Evolutionary conservation across 2,797 vertebrate species (phyloP).

Genomic region (Spinus pinus): DNA sequence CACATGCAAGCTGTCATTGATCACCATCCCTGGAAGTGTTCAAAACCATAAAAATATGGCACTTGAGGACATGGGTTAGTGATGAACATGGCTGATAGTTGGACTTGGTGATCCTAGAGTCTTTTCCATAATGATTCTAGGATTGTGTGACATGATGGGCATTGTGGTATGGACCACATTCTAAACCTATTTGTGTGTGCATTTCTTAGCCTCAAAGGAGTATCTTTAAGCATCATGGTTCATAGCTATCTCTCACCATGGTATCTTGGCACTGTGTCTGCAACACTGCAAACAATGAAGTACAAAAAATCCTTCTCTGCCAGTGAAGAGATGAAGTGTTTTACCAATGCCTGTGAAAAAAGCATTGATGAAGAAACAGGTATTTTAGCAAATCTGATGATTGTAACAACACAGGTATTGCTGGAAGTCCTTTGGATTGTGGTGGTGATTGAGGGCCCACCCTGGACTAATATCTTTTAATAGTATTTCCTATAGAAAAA

Average conservation of each 20-base stretch:
- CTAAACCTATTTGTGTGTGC: not conserved
- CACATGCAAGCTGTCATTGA: not conserved
- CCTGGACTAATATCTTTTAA: not conserved
- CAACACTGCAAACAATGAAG: not conserved
- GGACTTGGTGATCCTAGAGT: not conserved
- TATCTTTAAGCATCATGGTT: not conserved
- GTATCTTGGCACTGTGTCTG: not conserved
- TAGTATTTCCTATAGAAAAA: not conserved
- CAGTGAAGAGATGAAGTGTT: not conserved
- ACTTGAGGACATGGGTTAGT: not conserved
- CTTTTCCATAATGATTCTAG: not conserved
- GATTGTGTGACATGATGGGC: not conserved
- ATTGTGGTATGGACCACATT: not conserved
- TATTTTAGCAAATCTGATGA: not conserved
- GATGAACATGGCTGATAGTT: rapidly evolving
- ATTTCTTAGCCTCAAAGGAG: not conserved
- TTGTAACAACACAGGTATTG: not conserved
- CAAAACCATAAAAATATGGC: not conserved
- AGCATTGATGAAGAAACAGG: not conserved
- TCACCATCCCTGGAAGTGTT: not conserved
- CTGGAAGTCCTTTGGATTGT: not conserved
- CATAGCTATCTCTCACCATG: not conserved
- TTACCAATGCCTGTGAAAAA: not conserved
- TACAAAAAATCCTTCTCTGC: not conserved
- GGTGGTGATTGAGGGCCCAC: not conserved